Evolutionary conservation across 2,797 vertebrate species (phyloP).

Genomic region (Gila robusta): DNA sequence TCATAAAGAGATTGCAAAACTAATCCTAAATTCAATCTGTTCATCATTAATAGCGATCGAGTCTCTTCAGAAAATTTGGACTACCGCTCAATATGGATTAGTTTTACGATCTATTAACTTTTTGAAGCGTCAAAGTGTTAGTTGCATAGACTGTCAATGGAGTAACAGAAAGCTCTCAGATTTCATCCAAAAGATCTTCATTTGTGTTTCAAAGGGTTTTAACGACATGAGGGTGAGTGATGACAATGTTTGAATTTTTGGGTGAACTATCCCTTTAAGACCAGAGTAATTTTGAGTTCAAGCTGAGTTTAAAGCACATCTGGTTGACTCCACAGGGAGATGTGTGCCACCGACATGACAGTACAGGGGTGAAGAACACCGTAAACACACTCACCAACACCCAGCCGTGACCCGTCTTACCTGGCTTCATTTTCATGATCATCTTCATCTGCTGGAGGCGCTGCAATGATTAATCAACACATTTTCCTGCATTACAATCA

Average conservation of each 20-base stretch:
- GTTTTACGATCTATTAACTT: not conserved
- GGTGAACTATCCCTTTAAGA: too few relatives aligned
- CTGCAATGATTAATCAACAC: conserved; percentile 64
- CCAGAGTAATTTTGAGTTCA: not conserved
- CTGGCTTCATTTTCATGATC: not conserved
- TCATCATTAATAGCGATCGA: not conserved
- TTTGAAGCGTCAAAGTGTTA: not conserved
- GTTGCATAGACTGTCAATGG: not conserved
- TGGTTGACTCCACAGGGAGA: conserved; percentile 22
- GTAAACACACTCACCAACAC: not conserved
- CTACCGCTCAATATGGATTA: not conserved
- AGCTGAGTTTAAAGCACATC: not conserved
- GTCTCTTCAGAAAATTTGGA: not conserved
- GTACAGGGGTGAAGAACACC: not conserved
- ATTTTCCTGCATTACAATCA: conserved; percentile 88
- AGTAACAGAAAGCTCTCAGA: not conserved
- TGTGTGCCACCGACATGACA: conserved; percentile 22
- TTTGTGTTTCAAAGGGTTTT: not conserved
- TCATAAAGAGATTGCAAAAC: not conserved
- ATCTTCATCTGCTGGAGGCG: conserved; percentile 23
- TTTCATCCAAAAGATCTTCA: not conserved
- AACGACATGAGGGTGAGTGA: not conserved
- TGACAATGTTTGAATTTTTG: not conserved
- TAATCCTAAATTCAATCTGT: not conserved
- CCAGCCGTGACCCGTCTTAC: not conserved